A percentile compares a stretch with the other conserved stretches of the same genome.
Evolutionary conservation across 2,888 invertebrate species (phyloP).

Genomic region (Zaprionus lineosus): DNA sequence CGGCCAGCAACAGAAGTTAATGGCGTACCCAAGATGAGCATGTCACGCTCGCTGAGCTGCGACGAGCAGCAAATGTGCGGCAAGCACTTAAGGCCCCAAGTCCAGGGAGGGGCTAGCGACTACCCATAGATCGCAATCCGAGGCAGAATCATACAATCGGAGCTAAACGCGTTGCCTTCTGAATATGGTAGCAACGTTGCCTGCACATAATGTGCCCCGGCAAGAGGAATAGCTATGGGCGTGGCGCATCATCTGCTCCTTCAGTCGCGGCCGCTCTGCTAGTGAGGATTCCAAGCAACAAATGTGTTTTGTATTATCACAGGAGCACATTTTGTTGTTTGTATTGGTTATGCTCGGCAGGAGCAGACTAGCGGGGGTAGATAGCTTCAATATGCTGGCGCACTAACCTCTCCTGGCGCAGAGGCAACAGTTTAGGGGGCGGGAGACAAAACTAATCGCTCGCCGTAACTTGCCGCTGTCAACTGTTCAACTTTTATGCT

Average conservation of each 20-base stretch:
- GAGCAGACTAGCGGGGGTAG: too few species aligned
- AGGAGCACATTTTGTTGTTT: slow-evolving; percentile 12
- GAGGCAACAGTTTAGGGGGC: slow-evolving; percentile 17
- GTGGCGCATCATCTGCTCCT: slow-evolving; percentile 15
- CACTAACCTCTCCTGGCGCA: slow-evolving; percentile 22
- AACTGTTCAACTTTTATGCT: slow-evolving; percentile 35
- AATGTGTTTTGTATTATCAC: slow-evolving; percentile 16
- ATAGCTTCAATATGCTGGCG: slow-evolving; percentile 12
- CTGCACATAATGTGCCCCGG: slow-evolving; percentile 48
- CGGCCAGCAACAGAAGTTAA: slow-evolving; percentile 60
- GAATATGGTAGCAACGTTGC: slow-evolving; percentile 29
- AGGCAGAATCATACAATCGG: slow-evolving; percentile 4
- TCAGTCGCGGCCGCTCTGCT: too few species aligned
- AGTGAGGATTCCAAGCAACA: slow-evolving; percentile 17
- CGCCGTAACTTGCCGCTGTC: slow-evolving; percentile 35
- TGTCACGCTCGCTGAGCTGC: slow-evolving; percentile 76
- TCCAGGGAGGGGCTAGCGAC: neutral
- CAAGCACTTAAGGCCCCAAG: slow-evolving; percentile 47
- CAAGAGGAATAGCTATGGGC: slow-evolving; percentile 13
- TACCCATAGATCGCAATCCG: slow-evolving; percentile 22
- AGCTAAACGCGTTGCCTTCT: slow-evolving; percentile 25
- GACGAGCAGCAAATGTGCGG: slow-evolving; percentile 59
- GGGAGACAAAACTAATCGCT: slow-evolving; percentile 41
- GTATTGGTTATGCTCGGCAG: slow-evolving; percentile 22
- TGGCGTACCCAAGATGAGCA: slow-evolving; percentile 64